Conservation (phyloP, 2,113 vertebrate species). For the Tragelaphus scriptus region DNA sequence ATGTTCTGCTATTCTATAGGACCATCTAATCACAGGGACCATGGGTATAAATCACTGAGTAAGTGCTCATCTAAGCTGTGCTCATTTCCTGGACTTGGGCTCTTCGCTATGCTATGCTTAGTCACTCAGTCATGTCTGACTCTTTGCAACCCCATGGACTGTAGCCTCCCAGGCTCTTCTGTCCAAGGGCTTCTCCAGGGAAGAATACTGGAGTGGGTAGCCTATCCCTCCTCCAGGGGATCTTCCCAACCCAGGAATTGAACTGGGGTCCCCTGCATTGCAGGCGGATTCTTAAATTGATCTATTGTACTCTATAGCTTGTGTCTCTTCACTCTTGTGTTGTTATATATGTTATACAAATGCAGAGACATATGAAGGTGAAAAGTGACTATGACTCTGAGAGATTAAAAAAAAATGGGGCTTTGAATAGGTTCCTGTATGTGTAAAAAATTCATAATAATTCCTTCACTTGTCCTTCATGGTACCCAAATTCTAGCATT, state of each 20-base stretch:
- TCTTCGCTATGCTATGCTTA: neutral
- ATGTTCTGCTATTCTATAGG: neutral
- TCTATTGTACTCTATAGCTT: neutral
- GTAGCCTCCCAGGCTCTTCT: neutral
- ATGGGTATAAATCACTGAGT: neutral
- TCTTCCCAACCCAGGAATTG: neutral
- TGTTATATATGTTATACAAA: neutral
- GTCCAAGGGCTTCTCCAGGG: neutral
- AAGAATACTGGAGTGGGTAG: neutral
- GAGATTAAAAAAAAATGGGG: neutral
- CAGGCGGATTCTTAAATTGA: fast-evolving
- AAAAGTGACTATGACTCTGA: conserved; percentile 30
- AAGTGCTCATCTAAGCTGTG: neutral
- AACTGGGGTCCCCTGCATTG: neutral
- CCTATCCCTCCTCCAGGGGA: neutral
- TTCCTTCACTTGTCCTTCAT: neutral
- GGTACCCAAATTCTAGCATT: neutral
- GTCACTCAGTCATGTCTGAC: neutral
- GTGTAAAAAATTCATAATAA: conserved; percentile 6
- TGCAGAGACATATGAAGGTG: neutral
- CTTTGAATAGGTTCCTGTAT: neutral
- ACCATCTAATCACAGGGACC: no score
- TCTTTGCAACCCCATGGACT: neutral
- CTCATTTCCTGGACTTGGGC: neutral
- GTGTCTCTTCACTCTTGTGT: neutral